Evolutionary conservation across 2,888 invertebrate species (phyloP).

Genomic region (Synergus japonicus): DNA sequence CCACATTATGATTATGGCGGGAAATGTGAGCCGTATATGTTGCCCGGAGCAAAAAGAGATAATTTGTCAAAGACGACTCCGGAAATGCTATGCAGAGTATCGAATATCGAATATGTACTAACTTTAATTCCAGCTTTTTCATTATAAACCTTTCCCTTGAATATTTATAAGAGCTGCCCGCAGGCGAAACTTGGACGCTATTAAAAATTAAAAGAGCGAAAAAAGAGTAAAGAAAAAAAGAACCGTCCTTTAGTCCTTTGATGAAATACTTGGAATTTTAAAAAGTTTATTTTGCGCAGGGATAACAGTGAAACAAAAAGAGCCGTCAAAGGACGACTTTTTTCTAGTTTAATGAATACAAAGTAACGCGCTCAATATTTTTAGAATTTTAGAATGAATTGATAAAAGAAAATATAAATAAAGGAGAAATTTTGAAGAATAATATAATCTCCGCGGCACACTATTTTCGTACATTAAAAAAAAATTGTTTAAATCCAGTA

Average conservation of each 20-base stretch:
- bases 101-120: background rate
- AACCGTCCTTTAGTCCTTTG: background rate
- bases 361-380: no score
- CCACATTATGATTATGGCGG: background rate
- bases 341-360: background rate
- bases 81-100: background rate
- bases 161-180: conserved; percentile 12
- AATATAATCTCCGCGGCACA: background rate
- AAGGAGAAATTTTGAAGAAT: background rate
- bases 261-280: conserved; percentile 5
- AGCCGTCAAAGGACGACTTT: conserved; percentile 4
- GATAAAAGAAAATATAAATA: background rate
- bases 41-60: background rate
- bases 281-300: conserved; percentile 11
- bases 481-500: background rate
- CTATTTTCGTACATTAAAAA: background rate
- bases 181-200: background rate
- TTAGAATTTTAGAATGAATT: background rate
- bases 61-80: background rate
- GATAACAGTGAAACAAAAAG: conserved; percentile 20
- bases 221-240: background rate
- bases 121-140: background rate
- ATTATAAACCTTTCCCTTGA: background rate
- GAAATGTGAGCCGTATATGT: background rate
- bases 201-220: conserved; percentile 12